Base-by-base conservation (phyloP, 64 coral and sea anemone species). In the Pachyseris speciosa region DNA sequence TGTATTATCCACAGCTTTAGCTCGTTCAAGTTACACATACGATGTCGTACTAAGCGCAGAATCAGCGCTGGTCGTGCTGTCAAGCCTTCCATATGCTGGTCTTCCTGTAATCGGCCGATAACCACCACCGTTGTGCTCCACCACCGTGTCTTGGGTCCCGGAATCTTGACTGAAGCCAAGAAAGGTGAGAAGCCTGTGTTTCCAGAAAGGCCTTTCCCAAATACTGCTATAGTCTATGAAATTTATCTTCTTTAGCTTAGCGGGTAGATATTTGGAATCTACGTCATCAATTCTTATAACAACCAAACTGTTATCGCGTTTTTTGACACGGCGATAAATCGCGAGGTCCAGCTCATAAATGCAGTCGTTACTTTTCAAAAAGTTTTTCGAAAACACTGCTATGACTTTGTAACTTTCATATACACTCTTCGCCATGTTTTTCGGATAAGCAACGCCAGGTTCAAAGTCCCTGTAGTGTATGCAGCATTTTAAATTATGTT, bases 381-480 rank as follows among this genome's bases (percentile, higher is more conserved):
- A 88, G 45, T 88, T 75, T 17, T 60, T 88, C 31, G 86, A 88
- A 26, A 64, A 48, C 24, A 88, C 69, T 2, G 55, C 86, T 1
- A 88, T 20, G 70, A 75, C 70, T 63, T 88, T 88, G 7, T 71
- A n/a, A 55, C 86, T 88, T 27, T 63, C 40, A 7, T 88, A 58
- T 41, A 88, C 47, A 31, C 86, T 76, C 24, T 76, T 17, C 72
- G 72, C 69, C 69, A 88, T 88, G 16, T 57, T 61, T 11, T 88
- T 70, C n/a, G n/a, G n/a, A n/a, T n/a, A n/a, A n/a, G n/a, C n/a
- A n/a, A n/a, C n/a, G 34, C 87, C 87, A 44, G 32, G 33, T 33
- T 44, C 39, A 45, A 78, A 89, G 60, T 89, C 59, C 66, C 73
- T 89, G 74, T 79, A 41, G 30, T 89, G 87, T 42, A 89, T 63